These are phyloP conservation scores for Chelonus insularis DNA, from an alignment of 1,140 invertebrate genomes.

Conservation along the genomic window DNA sequence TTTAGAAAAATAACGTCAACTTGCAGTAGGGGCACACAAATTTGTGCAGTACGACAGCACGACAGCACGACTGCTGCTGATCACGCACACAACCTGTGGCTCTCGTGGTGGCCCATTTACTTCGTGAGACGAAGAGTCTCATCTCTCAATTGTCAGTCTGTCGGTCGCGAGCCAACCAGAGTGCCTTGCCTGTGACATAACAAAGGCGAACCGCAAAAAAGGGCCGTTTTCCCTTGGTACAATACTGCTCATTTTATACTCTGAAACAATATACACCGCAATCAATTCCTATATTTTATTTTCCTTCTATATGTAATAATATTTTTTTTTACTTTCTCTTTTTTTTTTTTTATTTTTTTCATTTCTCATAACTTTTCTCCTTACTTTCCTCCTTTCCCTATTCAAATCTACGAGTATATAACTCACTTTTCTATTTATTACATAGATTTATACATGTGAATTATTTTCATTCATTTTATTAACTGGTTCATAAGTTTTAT, in stretches of 20 bases:
- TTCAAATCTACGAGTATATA: too few species aligned
- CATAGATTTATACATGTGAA: too few species aligned
- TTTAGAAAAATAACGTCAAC: constrained; percentile 31
- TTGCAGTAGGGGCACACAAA: constrained; percentile 30
- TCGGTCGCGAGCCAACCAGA: constrained; percentile 4
- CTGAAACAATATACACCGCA: neutral
- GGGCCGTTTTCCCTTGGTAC: constrained; percentile 15
- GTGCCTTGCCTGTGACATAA: neutral
- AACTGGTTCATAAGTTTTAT: too few species aligned
- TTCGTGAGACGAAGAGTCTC: constrained; percentile 1
- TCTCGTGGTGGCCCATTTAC: constrained; percentile 18
- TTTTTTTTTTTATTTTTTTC: too few species aligned
- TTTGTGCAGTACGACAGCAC: constrained; percentile 15
- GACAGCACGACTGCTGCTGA: constrained; percentile 9
- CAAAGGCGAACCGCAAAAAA: constrained; percentile 5
- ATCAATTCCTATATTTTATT: neutral
- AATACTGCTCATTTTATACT: constrained; percentile 14
- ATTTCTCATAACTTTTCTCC: too few species aligned
- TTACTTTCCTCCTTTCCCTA: too few species aligned
- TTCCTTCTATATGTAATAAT: neutral
- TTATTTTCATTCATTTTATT: too few species aligned
- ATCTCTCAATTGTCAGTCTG: constrained; percentile 14
- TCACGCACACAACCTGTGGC: constrained; percentile 13
- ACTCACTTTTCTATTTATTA: too few species aligned
- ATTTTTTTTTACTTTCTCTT: too few species aligned